These are phyloP conservation scores for Eclectus roratus DNA, from an alignment of 2,113 vertebrate genomes.

Conservation along the genomic window DNA sequence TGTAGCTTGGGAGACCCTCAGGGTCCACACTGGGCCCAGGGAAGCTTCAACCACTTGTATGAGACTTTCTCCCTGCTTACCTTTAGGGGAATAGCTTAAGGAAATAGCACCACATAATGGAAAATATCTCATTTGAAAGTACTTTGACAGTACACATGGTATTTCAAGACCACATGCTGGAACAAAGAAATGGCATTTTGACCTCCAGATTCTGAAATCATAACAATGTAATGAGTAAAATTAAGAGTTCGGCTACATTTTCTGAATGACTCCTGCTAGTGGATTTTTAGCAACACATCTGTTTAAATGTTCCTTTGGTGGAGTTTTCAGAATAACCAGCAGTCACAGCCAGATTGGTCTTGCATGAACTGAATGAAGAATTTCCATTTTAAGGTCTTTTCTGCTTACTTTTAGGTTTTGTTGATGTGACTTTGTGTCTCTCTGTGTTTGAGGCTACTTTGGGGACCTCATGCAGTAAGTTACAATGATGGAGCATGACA, in stretches of 20 bases:
- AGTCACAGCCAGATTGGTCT: slow-evolving; percentile 36
- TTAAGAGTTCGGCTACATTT: background rate
- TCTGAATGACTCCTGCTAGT: background rate
- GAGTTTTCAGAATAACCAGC: slow-evolving; percentile 22
- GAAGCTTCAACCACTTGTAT: background rate
- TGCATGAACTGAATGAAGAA: slow-evolving; percentile 62
- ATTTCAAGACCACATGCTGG: background rate
- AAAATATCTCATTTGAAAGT: background rate
- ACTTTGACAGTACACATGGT: background rate
- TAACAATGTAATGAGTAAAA: background rate
- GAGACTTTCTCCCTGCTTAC: background rate
- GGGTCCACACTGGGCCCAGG: background rate
- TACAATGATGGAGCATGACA: slow-evolving; percentile 90
- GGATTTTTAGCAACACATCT: background rate
- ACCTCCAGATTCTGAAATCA: background rate
- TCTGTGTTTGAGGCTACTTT: slow-evolving; percentile 77
- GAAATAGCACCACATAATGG: background rate
- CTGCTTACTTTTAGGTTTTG: slow-evolving; percentile 72
- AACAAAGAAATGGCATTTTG: background rate
- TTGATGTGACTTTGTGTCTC: slow-evolving; percentile 64
- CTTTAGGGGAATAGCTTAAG: background rate
- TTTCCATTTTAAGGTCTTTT: slow-evolving; percentile 72
- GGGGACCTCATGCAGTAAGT: slow-evolving; percentile 84
- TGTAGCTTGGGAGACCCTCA: background rate
- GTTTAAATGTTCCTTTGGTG: background rate